These are phyloP conservation scores for Chaitophorus viminalis DNA, from an alignment of 2,888 invertebrate species.

Conservation along the genomic window DNA sequence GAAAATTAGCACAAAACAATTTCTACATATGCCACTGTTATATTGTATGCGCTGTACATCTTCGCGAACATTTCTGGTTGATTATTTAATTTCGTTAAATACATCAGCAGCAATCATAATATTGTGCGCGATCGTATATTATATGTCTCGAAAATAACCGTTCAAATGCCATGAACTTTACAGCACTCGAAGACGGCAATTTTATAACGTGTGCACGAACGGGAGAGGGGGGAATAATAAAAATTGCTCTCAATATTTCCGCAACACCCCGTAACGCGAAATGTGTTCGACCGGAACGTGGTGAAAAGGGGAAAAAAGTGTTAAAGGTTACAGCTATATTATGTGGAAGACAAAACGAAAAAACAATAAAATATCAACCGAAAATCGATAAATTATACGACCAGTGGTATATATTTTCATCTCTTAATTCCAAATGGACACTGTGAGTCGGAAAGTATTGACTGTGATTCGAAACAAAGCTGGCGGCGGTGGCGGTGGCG, in stretches of 20 bases:
- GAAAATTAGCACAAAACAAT: too few species aligned
- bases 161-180: conserved; percentile 52
- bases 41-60: too few species aligned
- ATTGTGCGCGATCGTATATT: too few species aligned
- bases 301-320: not conserved
- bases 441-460: conserved; percentile 35
- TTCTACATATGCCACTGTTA: too few species aligned
- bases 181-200: not conserved
- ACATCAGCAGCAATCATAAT: not conserved
- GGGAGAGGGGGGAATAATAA: not conserved
- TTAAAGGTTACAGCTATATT: conserved; percentile 25
- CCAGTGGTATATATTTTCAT: conserved; percentile 16
- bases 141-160: not conserved
- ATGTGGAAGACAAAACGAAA: not conserved
- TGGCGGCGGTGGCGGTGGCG: conserved; percentile 11
- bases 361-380: conserved; percentile 39
- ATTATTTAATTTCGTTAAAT: not conserved
- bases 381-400: conserved; percentile 49
- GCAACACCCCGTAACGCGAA: conserved; percentile 6
- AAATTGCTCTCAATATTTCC: conserved; percentile 40
- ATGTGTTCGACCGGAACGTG: conserved; percentile 28
- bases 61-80: too few species aligned
- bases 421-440: conserved; percentile 49
- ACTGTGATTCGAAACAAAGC: conserved; percentile 44
- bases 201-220: not conserved